A percentile compares a stretch with the other conserved stretches of the same genome.
phyloP scores from a whole-genome alignment of 2,113 vertebrate genomes.

The Eulemur macaco region DNA sequence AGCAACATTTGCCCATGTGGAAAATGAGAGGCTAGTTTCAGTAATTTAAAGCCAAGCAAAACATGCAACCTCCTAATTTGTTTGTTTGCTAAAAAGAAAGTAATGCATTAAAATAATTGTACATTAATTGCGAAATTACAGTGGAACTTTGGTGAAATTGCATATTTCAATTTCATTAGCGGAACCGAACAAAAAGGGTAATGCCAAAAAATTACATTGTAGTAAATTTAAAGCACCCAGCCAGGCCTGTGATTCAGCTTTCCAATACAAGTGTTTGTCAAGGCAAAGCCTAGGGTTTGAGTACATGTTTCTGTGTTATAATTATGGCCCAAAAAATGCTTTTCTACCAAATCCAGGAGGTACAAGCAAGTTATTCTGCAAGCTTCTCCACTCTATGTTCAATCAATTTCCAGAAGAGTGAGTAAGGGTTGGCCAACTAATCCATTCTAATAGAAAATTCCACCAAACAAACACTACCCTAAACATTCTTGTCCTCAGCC shows the following conservation, averaged over 20 bases:
- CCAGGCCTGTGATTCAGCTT: conserved; percentile 26
- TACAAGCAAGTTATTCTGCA: background rate
- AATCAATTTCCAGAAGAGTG: background rate
- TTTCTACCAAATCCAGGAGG: conserved; percentile 20
- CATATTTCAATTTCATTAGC: conserved; percentile 69
- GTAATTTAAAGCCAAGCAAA: conserved; percentile 57
- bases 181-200: conserved; percentile 42
- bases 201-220: conserved; percentile 53
- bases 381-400: background rate
- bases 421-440: background rate
- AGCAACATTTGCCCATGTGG: conserved; percentile 51
- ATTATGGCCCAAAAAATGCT: background rate
- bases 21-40: conserved; percentile 66
- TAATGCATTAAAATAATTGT: conserved; percentile 76
- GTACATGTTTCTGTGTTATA: conserved; percentile 44
- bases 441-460: background rate
- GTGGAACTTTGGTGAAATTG: conserved; percentile 70
- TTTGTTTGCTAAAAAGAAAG: conserved; percentile 73
- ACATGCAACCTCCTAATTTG: conserved; percentile 66
- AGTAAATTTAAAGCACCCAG: conserved; percentile 31
- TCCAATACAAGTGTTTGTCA: conserved; percentile 6
- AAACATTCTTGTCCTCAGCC: background rate
- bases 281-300: background rate
- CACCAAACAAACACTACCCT: background rate
- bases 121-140: conserved; percentile 76